Evolutionary conservation across 2,113 vertebrate genomes (phyloP).

Genomic region (Centrocercus urophasianus): DNA sequence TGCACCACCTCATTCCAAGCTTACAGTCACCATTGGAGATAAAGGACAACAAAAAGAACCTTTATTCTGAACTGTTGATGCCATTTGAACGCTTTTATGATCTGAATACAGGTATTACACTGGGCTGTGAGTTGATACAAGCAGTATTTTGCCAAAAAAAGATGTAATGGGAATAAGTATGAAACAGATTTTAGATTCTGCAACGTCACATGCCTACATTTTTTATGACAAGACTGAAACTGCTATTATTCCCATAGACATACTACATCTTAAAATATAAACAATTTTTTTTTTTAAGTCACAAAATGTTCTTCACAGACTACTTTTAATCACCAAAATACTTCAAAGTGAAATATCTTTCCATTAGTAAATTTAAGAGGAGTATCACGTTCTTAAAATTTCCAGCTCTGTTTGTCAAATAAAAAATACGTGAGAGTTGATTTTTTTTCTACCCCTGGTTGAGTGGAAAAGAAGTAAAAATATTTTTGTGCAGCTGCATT

Average conservation of each 20-base stretch:
- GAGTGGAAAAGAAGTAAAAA: slow-evolving; percentile 6
- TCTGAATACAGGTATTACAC: neutral
- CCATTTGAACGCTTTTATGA: neutral
- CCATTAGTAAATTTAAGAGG: neutral
- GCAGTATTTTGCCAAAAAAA: neutral
- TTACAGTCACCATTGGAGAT: neutral
- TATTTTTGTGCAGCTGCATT: slow-evolving; percentile 17
- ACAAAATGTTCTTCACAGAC: neutral
- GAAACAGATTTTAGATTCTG: neutral
- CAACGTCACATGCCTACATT: neutral
- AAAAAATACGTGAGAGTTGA: neutral
- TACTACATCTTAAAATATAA: neutral
- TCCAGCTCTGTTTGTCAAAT: neutral
- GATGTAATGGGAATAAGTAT: neutral
- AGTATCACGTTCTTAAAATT: neutral
- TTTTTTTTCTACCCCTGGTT: neutral
- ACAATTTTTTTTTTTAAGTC: neutral
- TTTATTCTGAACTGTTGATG: neutral
- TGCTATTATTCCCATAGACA: neutral
- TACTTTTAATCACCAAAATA: neutral
- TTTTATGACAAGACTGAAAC: neutral
- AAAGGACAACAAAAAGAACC: neutral
- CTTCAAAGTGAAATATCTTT: neutral
- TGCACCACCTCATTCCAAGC: neutral
- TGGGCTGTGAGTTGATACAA: too few relatives aligned